Evolutionary conservation across 2,888 invertebrate species (phyloP), one percentile per base, ranked within the genome.

Genomic region (Branchellion lobata): DNA sequence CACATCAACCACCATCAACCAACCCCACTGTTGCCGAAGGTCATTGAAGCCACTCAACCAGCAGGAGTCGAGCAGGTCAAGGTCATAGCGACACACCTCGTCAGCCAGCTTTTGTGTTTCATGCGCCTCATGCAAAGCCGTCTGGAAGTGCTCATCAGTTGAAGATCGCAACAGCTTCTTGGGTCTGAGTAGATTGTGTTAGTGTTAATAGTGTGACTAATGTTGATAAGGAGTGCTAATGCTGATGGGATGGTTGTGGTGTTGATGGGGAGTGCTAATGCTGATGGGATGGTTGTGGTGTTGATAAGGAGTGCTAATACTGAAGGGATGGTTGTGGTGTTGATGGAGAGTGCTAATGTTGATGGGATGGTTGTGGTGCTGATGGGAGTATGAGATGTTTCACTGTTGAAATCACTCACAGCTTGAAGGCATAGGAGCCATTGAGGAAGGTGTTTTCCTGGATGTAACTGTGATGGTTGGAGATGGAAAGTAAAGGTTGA

Each of bases 11-110:
- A 57, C 3, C 5, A 24, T 5, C 14, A 1, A 65, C 77, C 33
- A 8, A 77, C 77, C 77, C 33, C 61, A 87, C 80, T 86, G 90
- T 76, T 93, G 92, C 82, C 96, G 91, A 89, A 95, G 94, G 21
- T 92, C 92, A 88, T 97, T 96, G 79, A 94, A 89, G 82, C 93
- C 90, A 84, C 92, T 91, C 82, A 97, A 90, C 97, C 97, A 97
- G 72, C 93, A 91, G 81, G 93, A 92, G 88, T 97, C 97, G 83
- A 92, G 91, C 85, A 95, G 94, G 89, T 97, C 97, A 85, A 97
- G 90, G 88, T 97, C 97, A 87, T 97, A 97, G 83, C 93, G 92
- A 89, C 96, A 96, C 34, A 95, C 93, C 84, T 94, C 93, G 88
- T 97, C 96, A 24, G 96, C 93, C 86, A 92, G 90, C 80, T 93